These are phyloP conservation scores for Orussus abietinus DNA, from an alignment of 1,140 invertebrate genomes.

Conservation along the genomic window DNA sequence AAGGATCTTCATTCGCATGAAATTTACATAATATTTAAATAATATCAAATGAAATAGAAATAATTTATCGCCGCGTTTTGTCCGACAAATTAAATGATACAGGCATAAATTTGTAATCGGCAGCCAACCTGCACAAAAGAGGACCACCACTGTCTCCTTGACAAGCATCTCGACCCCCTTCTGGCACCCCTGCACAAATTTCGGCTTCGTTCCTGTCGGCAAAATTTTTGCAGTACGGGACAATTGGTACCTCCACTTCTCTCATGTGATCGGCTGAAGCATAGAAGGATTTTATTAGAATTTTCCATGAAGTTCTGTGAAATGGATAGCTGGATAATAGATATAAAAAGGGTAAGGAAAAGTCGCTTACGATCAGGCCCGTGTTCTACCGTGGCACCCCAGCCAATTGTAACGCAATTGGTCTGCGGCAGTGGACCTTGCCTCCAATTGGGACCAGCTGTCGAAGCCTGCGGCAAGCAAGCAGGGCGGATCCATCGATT, in stretches of 20 bases:
- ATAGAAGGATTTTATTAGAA: constrained; percentile 14
- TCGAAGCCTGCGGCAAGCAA: constrained; percentile 60
- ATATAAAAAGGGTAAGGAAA: constrained; percentile 1
- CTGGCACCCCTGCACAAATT: constrained; percentile 71
- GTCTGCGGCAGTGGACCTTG: constrained; percentile 60
- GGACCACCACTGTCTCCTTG: constrained; percentile 79
- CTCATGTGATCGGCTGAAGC: constrained; percentile 62
- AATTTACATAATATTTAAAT: neutral
- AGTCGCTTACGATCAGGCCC: constrained; percentile 67
- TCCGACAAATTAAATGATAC: constrained; percentile 5
- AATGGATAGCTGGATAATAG: constrained; percentile 2
- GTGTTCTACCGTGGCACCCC: constrained; percentile 70
- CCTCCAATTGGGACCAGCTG: constrained; percentile 54
- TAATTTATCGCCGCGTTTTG: constrained; percentile 1
- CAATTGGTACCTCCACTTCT: constrained; percentile 67
- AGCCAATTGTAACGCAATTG: constrained; percentile 70
- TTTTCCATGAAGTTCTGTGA: constrained; percentile 6
- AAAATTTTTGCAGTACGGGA: constrained; percentile 56
- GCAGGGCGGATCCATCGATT: constrained; percentile 76
- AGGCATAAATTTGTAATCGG: neutral
- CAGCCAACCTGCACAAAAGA: constrained; percentile 61
- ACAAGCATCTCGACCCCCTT: constrained; percentile 77
- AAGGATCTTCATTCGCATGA: constrained; percentile 2
- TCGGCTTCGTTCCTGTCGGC: constrained; percentile 60
- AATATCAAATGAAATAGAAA: neutral